A percentile compares a stretch with the other conserved stretches of the same genome.
Conservation (phyloP, 2,888 invertebrate genomes). For the Acronicta alni region DNA sequence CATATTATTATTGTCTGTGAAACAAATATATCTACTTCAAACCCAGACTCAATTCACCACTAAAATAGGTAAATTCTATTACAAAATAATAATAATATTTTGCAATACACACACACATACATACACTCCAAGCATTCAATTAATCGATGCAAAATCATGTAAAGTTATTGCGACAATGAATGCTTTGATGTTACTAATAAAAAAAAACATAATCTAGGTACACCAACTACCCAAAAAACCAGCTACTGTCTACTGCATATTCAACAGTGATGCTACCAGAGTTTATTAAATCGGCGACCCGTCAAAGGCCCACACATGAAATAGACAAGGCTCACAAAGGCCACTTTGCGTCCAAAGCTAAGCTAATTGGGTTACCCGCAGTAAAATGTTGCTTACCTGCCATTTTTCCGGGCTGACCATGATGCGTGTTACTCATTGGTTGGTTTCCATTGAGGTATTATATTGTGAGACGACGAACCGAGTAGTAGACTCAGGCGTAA, state of each 20-base stretch:
- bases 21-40: no score
- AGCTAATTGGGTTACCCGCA: conserved; percentile 26
- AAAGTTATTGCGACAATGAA: no score
- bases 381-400: conserved; percentile 25
- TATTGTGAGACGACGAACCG: neutral
- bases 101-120: no score
- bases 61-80: no score
- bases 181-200: neutral
- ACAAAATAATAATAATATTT: no score
- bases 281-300: conserved; percentile 4
- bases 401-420: conserved; percentile 5
- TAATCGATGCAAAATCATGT: no score
- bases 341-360: conserved; percentile 9
- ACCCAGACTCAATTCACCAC: no score
- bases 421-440: conserved; percentile 12
- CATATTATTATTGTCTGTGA: no score
- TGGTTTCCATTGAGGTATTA: neutral
- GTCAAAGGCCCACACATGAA: conserved; percentile 25
- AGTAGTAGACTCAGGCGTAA: no score
- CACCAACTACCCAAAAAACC: conserved; percentile 5
- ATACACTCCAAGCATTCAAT: no score
- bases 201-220: neutral
- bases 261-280: neutral
- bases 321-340: conserved; percentile 30
- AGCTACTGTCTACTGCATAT: conserved; percentile 9